Evolutionary conservation across 2,113 vertebrate genomes (phyloP), one percentile per base, ranked within the genome.

Genomic region (Oreotrochilus melanogaster): DNA sequence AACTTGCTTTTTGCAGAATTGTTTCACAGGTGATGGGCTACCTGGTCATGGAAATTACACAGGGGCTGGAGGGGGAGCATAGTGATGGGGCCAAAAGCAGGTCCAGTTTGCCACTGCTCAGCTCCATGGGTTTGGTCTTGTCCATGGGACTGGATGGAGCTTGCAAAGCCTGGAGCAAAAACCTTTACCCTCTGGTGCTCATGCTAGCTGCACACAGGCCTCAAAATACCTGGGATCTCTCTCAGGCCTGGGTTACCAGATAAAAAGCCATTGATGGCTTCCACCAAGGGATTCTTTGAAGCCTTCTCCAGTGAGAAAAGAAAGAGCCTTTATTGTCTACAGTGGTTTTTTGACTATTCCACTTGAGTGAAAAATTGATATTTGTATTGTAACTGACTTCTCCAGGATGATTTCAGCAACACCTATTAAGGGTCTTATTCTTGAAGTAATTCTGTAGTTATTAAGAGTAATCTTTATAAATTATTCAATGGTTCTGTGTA

Each of bases 401-500:
- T 67, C 4, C 28, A 66, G 42, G 42, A 93, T 86, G 5, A 92
- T 73, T 87, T 87, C 69, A 89, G 84, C 65, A 94, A 24, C 28
- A 6, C 1, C 5, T 85, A 56, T 62, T 82, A 92, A 86, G 25
- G 18, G 54, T 39, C 50, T 86, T 6, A 64, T 79, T 89, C 81
- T 56, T 79, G 71, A 91, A 87, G 33, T 93, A 92, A 79, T 50
- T 89, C 35, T 76, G 84, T 73, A 62, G 62, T 91, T 92, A 87
- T 73, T 89, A 78, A 82, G 42, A 85, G 7, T 79, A 89, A 89
- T 91, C 58, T 73, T 88, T 74, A 70, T 70, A 79, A 92, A 91
- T 62, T 9, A 79, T n/a, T 3, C 18, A 70, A 70, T 64, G 14
- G 23, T 88, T 76, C 66, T 62, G 6, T 27, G 16, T 92, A 95